Base-by-base conservation (phyloP, 2,888 invertebrate species). In the Acrobasis consociella region DNA sequence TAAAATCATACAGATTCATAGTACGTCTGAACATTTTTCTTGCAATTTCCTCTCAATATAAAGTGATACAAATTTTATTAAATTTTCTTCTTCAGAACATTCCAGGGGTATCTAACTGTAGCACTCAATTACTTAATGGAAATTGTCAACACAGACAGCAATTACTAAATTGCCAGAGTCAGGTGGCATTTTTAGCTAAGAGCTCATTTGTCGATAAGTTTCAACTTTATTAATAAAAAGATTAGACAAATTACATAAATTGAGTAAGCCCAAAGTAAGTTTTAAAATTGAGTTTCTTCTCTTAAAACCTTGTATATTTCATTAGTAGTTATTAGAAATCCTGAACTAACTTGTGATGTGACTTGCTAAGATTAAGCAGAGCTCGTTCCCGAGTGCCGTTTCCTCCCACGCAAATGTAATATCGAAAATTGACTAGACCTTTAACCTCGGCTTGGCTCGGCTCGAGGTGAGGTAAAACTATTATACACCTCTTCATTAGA, bases 401-500 rank as follows among this genome's bases (percentile, higher is more conserved):
- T 73, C 74, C 70, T 72, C 70, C 76, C 73, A 83, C 80, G 82
- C 82, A 84, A 88, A 89, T 89, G 81, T 86, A 86, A 87, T 88
- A 89, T 86, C 86, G 83, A 85, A 88, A 89, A 87, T 88, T 85
- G 86, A 86, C 80, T 84, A 78, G 74, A 78, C 69, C 79, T 87
- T 80, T 80, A 81, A 81, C 83, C 84, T 85, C 84, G 80, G 67
- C 78, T 66, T 72, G 69, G 69, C 75, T 75, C 74, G 65, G 66
- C 75, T 76, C 77, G 75, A 83, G 81, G 80, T 78, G 76, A 81
- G 81, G 78, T 84, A 81, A 86, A 83, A 82, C 81, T 83, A 79
- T 82, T 83, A 83, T 76, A 75, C 73, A 72, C 75, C 72, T 74
- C 74, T 82, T 80, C 75, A 75, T 81, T 75, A 71, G 71, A 70